Evolutionary conservation across 2,888 invertebrate species (phyloP).

Genomic region (Thymelicus sylvestris): DNA sequence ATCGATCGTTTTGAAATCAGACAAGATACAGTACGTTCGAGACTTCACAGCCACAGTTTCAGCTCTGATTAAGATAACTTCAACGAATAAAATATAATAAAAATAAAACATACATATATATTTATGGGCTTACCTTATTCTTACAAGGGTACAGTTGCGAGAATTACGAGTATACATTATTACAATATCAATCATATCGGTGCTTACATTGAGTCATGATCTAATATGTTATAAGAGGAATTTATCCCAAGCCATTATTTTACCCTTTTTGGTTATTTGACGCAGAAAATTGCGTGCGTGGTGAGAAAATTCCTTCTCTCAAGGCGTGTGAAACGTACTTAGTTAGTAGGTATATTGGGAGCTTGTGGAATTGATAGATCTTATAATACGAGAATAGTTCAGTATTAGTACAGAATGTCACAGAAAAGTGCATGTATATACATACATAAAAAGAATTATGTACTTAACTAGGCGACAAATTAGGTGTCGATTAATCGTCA

Average conservation of each 20-base stretch:
- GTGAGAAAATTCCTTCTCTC: slow-evolving; percentile 23
- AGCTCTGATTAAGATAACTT: no score
- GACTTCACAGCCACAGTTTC: background rate
- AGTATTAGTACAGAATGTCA: background rate
- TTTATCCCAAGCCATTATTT: slow-evolving; percentile 26
- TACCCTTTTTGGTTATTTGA: slow-evolving; percentile 31
- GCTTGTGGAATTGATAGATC: background rate
- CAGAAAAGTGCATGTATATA: background rate
- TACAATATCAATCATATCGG: slow-evolving; percentile 19
- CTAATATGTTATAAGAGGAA: slow-evolving; percentile 24
- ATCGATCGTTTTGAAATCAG: background rate
- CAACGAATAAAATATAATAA: no score
- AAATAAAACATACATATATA: no score
- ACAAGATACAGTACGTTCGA: background rate
- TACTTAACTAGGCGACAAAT: no score
- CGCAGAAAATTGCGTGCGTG: slow-evolving; percentile 30
- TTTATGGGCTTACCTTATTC: no score
- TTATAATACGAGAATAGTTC: background rate
- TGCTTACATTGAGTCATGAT: slow-evolving; percentile 19
- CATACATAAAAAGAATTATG: no score
- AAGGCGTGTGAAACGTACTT: slow-evolving; percentile 16
- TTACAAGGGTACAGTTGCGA: background rate
- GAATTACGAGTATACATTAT: background rate
- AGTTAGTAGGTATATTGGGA: slow-evolving; percentile 6
- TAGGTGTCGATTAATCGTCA: no score